Conservation (phyloP, 1,140 invertebrate species). For the Anastatus disparis region DNA sequence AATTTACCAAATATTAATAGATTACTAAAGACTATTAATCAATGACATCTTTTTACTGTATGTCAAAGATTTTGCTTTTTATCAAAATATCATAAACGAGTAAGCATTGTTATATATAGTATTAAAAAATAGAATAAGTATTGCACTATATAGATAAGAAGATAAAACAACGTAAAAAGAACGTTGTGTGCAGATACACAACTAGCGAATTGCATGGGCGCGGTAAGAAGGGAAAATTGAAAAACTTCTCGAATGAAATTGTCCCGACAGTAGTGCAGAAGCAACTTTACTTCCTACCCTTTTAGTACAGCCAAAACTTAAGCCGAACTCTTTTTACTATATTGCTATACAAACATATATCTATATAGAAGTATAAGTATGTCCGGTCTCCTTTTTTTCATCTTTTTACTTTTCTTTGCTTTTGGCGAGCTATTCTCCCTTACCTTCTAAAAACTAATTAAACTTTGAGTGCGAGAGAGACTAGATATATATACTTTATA, state of each 20-base stretch:
- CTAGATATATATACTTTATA: constrained; percentile 43
- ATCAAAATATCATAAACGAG: too few relatives aligned
- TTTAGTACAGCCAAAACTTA: constrained; percentile 25
- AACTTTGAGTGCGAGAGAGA: constrained; percentile 61
- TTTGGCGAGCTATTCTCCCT: not conserved
- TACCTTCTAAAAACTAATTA: constrained; percentile 66
- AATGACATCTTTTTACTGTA: too few relatives aligned
- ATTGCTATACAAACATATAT: not conserved
- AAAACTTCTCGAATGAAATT: constrained; percentile 65
- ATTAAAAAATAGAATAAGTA: not conserved
- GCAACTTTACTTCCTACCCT: constrained; percentile 47
- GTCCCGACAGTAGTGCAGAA: constrained; percentile 56
- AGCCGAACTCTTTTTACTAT: not conserved
- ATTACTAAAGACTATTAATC: too few relatives aligned
- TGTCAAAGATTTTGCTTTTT: too few relatives aligned
- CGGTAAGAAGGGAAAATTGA: constrained; percentile 62
- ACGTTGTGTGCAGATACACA: too few relatives aligned
- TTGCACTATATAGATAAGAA: not conserved
- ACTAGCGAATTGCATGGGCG: constrained; percentile 37
- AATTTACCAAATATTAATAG: too few relatives aligned
- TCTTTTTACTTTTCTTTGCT: not conserved
- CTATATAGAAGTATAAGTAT: not conserved
- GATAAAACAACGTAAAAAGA: constrained; percentile 12
- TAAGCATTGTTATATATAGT: too few relatives aligned
- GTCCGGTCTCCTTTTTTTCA: not conserved